phyloP scores from a whole-genome alignment of 2,888 invertebrate genomes.

The Tachina fera region DNA sequence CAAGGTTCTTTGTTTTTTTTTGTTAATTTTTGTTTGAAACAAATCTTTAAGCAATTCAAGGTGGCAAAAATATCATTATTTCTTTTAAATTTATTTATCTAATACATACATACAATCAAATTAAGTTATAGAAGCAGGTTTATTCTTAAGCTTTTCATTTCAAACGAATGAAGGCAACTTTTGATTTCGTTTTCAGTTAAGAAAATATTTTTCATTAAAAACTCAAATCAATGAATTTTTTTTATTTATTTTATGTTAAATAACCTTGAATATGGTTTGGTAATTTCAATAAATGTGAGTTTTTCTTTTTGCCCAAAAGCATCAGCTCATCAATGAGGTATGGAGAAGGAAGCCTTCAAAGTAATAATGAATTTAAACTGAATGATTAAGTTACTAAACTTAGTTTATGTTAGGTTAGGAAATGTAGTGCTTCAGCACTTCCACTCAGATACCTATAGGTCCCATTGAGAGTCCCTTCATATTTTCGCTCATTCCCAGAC shows the following conservation, averaged over 20 bases:
- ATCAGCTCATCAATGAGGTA: constrained; percentile 1
- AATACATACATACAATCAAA: not conserved
- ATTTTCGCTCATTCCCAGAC: too few relatives aligned
- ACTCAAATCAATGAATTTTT: constrained; percentile 26
- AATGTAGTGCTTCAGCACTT: too few relatives aligned
- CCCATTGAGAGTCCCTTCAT: too few relatives aligned
- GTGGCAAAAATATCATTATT: constrained; percentile 53
- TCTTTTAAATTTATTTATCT: not conserved
- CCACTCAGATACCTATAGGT: too few relatives aligned
- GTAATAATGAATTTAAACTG: not conserved
- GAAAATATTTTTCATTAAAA: not conserved
- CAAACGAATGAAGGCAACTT: constrained; percentile 15
- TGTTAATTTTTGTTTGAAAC: constrained; percentile 44
- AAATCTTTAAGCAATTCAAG: constrained; percentile 57
- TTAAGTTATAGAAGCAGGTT: not conserved
- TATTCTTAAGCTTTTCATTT: not conserved
- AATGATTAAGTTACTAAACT: not conserved
- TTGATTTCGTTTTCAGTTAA: constrained; percentile 8
- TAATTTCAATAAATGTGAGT: constrained; percentile 36
- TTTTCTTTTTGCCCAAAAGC: constrained; percentile 38
- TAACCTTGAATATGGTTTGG: constrained; percentile 46
- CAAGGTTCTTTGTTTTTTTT: constrained; percentile 64
- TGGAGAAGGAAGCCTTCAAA: not conserved
- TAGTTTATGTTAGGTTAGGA: too few relatives aligned
- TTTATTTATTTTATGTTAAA: too few relatives aligned